phyloP scores from a whole-genome alignment of 1,140 invertebrate species.

The Orius insidiosus region DNA sequence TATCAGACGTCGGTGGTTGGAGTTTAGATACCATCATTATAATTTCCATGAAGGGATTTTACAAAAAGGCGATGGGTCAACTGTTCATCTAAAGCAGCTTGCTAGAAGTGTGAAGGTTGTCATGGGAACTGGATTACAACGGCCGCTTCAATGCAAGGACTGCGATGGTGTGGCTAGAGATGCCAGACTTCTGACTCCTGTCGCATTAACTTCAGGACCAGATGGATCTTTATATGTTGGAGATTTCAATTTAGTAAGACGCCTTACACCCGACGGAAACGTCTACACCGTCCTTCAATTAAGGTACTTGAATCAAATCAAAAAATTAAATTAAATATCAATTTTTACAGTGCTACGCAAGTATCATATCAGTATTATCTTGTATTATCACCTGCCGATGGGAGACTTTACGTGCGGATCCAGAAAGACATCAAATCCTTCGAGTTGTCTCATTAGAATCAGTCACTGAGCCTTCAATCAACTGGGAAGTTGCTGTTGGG shows the following conservation, averaged over 20 bases:
- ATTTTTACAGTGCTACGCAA: constrained; percentile 59
- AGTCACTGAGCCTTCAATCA: constrained; percentile 62
- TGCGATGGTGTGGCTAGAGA: constrained; percentile 77
- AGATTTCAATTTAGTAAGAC: constrained; percentile 87
- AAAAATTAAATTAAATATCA: not conserved
- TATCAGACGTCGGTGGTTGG: constrained; percentile 94
- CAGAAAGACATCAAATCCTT: constrained; percentile 75
- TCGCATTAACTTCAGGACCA: constrained; percentile 79
- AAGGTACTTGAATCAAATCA: constrained; percentile 35
- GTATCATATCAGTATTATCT: constrained; percentile 91
- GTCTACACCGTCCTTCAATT: constrained; percentile 87
- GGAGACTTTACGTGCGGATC: constrained; percentile 88
- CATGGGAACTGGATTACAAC: constrained; percentile 84
- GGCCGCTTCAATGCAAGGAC: constrained; percentile 52
- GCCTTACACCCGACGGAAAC: constrained; percentile 78
- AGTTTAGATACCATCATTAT: constrained; percentile 93
- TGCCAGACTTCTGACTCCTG: constrained; percentile 72
- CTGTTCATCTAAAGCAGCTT: constrained; percentile 82
- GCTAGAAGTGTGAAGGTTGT: constrained; percentile 76
- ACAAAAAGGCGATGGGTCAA: constrained; percentile 90
- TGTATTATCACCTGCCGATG: constrained; percentile 86
- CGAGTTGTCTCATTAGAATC: constrained; percentile 54
- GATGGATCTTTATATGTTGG: constrained; percentile 94
- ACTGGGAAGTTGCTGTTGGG: constrained; percentile 76
- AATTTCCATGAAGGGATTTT: constrained; percentile 94